phyloP scores from a whole-genome alignment of 2,888 invertebrate genomes.

The Orchesella flavescens region DNA sequence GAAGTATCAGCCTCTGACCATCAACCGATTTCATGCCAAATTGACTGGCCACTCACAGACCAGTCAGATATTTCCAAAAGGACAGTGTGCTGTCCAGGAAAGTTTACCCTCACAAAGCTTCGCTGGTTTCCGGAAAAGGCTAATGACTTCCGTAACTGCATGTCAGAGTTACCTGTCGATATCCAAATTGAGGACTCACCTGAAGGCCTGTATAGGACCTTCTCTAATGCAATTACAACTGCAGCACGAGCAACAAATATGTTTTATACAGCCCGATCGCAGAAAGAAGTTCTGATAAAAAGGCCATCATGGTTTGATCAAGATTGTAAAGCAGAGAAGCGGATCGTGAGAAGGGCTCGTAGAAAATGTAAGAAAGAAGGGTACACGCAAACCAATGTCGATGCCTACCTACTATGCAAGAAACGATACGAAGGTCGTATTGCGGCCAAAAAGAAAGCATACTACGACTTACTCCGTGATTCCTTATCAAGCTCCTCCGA shows the following conservation, averaged over 20 bases:
- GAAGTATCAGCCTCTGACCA: neutral
- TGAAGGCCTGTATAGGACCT: neutral
- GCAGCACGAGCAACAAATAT: neutral
- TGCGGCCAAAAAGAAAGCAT: neutral
- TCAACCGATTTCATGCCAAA: neutral
- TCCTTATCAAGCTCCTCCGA: neutral
- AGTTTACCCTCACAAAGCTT: too few relatives aligned
- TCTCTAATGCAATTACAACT: neutral
- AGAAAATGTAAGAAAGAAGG: neutral
- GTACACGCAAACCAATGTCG: neutral
- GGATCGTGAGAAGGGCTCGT: neutral
- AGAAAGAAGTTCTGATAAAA: too few relatives aligned
- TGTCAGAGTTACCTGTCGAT: neutral
- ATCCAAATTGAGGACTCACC: neutral
- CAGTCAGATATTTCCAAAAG: neutral
- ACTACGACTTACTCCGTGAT: neutral
- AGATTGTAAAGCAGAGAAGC: neutral
- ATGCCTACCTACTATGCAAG: neutral
- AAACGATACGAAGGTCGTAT: neutral
- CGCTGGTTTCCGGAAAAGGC: neutral
- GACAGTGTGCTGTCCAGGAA: neutral
- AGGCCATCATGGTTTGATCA: neutral
- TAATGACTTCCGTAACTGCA: neutral
- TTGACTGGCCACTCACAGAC: neutral
- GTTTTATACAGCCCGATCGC: neutral